Percentiles rank a stretch among this genome's conserved stretches.
Evolutionary conservation across 1,140 invertebrate species (phyloP).

Genomic region (Drosophila persimilis): DNA sequence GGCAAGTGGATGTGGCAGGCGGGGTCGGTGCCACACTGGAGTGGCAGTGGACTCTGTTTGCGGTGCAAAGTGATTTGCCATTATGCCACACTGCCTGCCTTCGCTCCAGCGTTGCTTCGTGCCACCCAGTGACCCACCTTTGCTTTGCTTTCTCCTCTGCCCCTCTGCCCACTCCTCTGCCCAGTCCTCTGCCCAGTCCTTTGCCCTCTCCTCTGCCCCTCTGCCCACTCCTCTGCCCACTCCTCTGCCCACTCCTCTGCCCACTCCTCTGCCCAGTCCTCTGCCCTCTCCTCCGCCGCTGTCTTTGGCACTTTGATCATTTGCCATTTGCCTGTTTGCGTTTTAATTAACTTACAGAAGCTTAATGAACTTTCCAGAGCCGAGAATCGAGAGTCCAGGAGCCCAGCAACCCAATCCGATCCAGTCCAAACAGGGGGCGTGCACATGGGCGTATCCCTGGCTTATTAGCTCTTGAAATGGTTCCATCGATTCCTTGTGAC

Average conservation of each 20-base stretch:
- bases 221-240: too few relatives aligned
- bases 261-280: background rate
- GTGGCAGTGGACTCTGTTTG: slow-evolving; percentile 44
- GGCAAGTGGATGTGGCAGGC: slow-evolving; percentile 32
- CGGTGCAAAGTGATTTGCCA: slow-evolving; percentile 54
- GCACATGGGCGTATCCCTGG: slow-evolving; percentile 3
- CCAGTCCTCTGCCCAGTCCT: too few relatives aligned
- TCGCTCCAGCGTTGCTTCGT: too few relatives aligned
- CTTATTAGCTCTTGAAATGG: slow-evolving; percentile 48
- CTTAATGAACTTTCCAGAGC: slow-evolving; percentile 52
- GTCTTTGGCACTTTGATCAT: slow-evolving; percentile 62
- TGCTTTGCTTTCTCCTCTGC: background rate
- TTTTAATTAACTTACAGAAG: slow-evolving; percentile 65
- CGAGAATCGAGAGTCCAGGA: background rate
- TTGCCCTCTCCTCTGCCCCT: too few relatives aligned
- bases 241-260: background rate
- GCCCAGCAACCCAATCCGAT: slow-evolving; percentile 5
- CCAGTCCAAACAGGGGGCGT: background rate
- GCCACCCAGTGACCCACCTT: slow-evolving; percentile 6
- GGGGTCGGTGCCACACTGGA: slow-evolving; percentile 17
- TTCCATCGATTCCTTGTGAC: slow-evolving; percentile 10
- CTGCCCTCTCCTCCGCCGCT: background rate
- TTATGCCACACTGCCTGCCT: slow-evolving; percentile 25
- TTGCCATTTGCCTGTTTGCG: slow-evolving; percentile 60
- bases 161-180: background rate